Base-by-base conservation (phyloP, 2,797 vertebrate genomes). In the Galagoides demidoff region DNA sequence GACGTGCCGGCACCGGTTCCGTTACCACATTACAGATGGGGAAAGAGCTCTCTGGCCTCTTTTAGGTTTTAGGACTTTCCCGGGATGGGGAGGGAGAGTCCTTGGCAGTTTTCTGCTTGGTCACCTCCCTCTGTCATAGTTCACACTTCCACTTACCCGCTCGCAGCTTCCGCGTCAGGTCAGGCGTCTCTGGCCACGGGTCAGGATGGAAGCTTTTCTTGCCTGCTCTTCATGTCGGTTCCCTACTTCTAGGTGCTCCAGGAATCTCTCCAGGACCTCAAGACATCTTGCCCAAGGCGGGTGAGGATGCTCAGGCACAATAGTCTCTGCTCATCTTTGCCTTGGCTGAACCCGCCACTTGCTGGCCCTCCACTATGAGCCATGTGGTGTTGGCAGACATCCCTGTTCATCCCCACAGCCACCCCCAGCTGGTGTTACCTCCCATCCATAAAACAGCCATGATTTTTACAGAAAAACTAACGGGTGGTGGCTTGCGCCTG, bases 21-120 rank as follows among this genome's bases (percentile, higher is more conserved):
- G 19, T 43, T 49, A 94, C 94, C 97, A 94, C 96, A 95, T 59
- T 73, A 82, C 95, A 91, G 74, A 57, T 16, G 85, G 91, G n/a
- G 66, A 81, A 68, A 52, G 55, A 81, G 76, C 20, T 43, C 52
- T 64, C 27, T 1, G 43, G n/a, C 39, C 68, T 34, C 55, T 73
- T 91, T 57, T 4, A 39, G 45, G 86, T 66, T 70, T 94, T 57
- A 85, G 89, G 85, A 84, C 34, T 57, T 94, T 92, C 78, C 74
- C 83, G 74, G 55, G 34, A 57, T 22, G 1, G 27, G 17, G 31
- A 12, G 3, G 39, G 7, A 64, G 71, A 39, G 0, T 12, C 39
- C 20, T 63, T 59, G 14, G 37, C 11, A 23, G 37, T 22, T 27
- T 23, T 22, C 37, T 13, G 11, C 37, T 73, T 3, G 70, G 70